Evolutionary conservation across 2,888 invertebrate genomes (phyloP).

Genomic region (Microchrysa polita): DNA sequence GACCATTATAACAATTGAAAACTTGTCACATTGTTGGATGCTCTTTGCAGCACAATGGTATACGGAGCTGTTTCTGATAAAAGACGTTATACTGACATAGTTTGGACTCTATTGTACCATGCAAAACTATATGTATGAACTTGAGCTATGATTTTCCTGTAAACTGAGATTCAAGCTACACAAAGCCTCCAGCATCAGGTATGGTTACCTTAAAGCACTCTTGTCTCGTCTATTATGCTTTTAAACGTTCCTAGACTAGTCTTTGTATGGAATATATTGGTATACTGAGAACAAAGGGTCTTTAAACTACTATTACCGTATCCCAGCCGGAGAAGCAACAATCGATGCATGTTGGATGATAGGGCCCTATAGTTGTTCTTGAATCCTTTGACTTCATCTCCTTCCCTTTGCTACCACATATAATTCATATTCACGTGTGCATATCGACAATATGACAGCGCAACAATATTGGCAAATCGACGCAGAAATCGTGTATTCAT

Average conservation of each 20-base stretch:
- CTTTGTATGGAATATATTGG: too few relatives aligned
- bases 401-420: neutral
- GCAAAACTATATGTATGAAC: neutral
- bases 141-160: neutral
- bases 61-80: neutral
- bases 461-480: constrained; percentile 35
- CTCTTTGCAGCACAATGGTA: neutral
- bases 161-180: neutral
- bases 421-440: constrained; percentile 6
- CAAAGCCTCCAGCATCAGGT: neutral
- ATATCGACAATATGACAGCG: constrained; percentile 5
- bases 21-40: too few relatives aligned
- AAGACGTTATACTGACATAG: neutral
- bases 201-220: neutral
- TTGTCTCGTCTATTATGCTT: too few relatives aligned
- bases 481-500: constrained; percentile 41
- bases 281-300: too few relatives aligned
- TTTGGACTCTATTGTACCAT: neutral
- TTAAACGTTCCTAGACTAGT: too few relatives aligned
- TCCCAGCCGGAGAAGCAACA: too few relatives aligned
- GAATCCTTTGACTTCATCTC: too few relatives aligned
- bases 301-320: too few relatives aligned
- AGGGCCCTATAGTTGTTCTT: too few relatives aligned
- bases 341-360: too few relatives aligned
- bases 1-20: neutral